Percentiles rank a stretch among this genome's conserved stretches.
Conservation (phyloP, 2,797 vertebrate genomes). For the Melanotaenia boesemani region DNA sequence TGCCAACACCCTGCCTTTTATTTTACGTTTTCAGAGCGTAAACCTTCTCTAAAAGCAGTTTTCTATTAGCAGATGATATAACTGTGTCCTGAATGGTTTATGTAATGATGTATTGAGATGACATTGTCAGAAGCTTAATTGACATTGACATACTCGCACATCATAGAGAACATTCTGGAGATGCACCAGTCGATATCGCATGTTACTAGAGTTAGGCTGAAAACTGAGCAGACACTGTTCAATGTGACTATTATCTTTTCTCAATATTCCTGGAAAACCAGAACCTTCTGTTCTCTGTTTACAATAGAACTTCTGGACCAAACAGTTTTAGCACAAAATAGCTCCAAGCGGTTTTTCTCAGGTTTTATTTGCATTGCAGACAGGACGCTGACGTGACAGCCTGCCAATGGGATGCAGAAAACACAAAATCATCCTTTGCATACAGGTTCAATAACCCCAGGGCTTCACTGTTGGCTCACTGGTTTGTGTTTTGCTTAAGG, state of each 20-base stretch:
- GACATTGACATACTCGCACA: neutral
- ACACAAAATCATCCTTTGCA: neutral
- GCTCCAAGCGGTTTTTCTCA: neutral
- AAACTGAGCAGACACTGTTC: neutral
- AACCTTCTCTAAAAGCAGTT: slow-evolving; percentile 2
- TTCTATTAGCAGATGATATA: slow-evolving; percentile 14
- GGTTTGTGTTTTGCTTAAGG: neutral
- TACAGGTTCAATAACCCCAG: slow-evolving; percentile 4
- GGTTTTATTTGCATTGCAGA: neutral
- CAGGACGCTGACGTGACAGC: no score
- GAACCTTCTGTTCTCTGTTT: slow-evolving; percentile 4
- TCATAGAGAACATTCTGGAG: neutral
- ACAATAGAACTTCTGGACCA: neutral
- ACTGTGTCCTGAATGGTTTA: slow-evolving; percentile 8
- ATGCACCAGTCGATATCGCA: neutral
- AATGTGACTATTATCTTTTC: neutral
- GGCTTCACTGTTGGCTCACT: neutral
- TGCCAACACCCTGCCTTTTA: slow-evolving; percentile 26
- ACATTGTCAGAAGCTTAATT: neutral
- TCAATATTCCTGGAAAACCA: neutral
- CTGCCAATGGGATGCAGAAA: neutral
- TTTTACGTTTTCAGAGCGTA: slow-evolving; percentile 1
- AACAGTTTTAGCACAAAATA: slow-evolving; percentile 3
- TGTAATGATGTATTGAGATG: slow-evolving; percentile 11
- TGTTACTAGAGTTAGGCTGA: neutral